These are phyloP conservation scores for Podarcis siculus DNA, from an alignment of 2,797 vertebrate species.

Conservation along the genomic window DNA sequence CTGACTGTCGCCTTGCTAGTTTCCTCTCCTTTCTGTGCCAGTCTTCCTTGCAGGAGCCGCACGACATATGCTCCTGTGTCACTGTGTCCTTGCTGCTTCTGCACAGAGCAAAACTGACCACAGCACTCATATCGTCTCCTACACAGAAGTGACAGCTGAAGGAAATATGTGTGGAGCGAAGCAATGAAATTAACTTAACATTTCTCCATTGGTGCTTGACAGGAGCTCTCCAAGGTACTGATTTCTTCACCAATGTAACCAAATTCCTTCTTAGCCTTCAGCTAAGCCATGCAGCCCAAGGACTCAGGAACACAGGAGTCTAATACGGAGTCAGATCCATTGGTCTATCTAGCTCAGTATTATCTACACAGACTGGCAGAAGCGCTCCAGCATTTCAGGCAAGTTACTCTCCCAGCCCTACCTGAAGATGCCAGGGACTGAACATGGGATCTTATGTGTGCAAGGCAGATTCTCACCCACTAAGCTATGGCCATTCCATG, in stretches of 20 bases:
- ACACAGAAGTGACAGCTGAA: background rate
- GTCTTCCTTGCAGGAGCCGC: background rate
- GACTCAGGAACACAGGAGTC: no score
- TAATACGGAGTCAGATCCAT: no score
- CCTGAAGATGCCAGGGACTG: no score
- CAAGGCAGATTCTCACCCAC: no score
- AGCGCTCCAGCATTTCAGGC: no score
- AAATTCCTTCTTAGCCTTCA: background rate
- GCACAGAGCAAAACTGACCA: background rate
- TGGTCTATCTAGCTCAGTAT: no score
- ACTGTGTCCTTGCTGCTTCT: background rate
- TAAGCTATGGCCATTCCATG: no score
- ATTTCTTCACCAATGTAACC: background rate
- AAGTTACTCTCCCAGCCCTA: no score
- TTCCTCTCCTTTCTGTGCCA: background rate
- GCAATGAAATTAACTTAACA: background rate
- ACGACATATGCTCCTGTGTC: background rate
- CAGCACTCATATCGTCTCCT: background rate
- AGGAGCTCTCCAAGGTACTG: slow-evolving; percentile 31
- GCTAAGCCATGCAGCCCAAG: background rate
- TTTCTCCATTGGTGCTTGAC: background rate
- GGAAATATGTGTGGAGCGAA: background rate
- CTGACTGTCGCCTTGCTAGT: background rate
- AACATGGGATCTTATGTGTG: no score
- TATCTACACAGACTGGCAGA: no score